Evolutionary conservation across 1,140 invertebrate genomes (phyloP), one percentile per base, ranked within the genome.

Genomic region (Aricia agestis): DNA sequence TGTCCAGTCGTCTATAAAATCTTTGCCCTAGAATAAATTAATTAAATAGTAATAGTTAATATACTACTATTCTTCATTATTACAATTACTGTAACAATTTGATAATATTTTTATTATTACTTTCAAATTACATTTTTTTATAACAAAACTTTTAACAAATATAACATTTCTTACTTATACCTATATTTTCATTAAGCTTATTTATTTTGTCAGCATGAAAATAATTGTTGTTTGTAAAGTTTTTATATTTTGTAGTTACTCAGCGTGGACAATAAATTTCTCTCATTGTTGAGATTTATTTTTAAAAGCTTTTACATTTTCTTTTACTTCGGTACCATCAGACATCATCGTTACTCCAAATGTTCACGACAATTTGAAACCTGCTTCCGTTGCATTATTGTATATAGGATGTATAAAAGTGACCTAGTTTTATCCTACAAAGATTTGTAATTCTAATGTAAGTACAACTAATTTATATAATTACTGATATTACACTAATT

Each of bases 211-310:
- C 45, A 52, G 45, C 45, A 11, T 36, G 45, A 52, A 63, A 63
- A 63, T 63, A 63, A 63, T 63, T 63, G 59, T 63, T 63, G 18
- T 18, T 63, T 9, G 59, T 4, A 18, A 5, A 19, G 59, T 63
- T 63, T 11, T 63, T 19, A 63, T 19, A 63, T 59, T 19, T 63
- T 63, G 59, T 19, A 63, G 59, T 63, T 63, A 63, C 59, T 63
- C 19, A 25, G 59, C 59, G 59, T 25, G 59, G 59, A 63, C 59
- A 63, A 25, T 63, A 63, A 63, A 19, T 63, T 63, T 25, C 18
- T 18, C 19, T 63, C 59, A 19, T 63, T 25, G 59, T 63, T 63
- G 19, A 19, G 59, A 63, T 63, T 63, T 63, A 63, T 63, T 63
- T 63, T 63, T 11, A 19, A 18, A 63, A 63, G 18, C 59, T 63